Evolutionary conservation across 2,888 invertebrate genomes (phyloP).

Genomic region (Clunio marinus): DNA sequence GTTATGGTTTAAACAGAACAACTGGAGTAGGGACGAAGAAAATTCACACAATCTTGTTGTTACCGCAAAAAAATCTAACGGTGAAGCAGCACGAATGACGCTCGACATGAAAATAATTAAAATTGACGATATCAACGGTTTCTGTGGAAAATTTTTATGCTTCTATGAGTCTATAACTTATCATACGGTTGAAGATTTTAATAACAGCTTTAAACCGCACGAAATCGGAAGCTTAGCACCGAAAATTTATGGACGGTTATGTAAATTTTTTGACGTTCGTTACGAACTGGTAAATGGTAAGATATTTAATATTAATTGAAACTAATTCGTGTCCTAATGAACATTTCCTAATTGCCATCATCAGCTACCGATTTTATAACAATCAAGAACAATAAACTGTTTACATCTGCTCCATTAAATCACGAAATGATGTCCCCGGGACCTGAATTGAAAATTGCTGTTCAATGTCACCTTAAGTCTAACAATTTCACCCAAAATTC

Average conservation of each 20-base stretch:
- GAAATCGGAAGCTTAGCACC: slow-evolving; percentile 52
- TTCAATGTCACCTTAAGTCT: slow-evolving; percentile 52
- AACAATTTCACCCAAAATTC: slow-evolving; percentile 32
- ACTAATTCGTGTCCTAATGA: background rate
- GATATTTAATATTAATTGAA: slow-evolving; percentile 39
- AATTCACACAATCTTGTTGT: background rate
- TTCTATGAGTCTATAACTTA: slow-evolving; percentile 24
- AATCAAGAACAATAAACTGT: slow-evolving; percentile 49
- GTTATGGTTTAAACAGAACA: slow-evolving; percentile 26
- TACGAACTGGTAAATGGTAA: slow-evolving; percentile 53
- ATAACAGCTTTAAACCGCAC: slow-evolving; percentile 31
- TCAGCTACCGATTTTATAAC: slow-evolving; percentile 47
- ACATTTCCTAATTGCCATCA: background rate
- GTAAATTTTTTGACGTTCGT: slow-evolving; percentile 52
- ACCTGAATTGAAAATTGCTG: slow-evolving; percentile 46
- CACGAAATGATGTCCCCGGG: slow-evolving; percentile 52
- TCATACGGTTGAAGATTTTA: slow-evolving; percentile 9
- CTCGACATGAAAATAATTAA: background rate
- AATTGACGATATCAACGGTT: background rate
- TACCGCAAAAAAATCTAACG: background rate
- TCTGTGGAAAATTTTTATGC: slow-evolving; percentile 21
- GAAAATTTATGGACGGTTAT: slow-evolving; percentile 51
- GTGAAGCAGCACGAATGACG: background rate
- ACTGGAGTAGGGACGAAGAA: background rate
- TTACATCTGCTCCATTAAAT: slow-evolving; percentile 51